Conservation (phyloP, 1,140 invertebrate species). For the Sitobion miscanthi region DNA sequence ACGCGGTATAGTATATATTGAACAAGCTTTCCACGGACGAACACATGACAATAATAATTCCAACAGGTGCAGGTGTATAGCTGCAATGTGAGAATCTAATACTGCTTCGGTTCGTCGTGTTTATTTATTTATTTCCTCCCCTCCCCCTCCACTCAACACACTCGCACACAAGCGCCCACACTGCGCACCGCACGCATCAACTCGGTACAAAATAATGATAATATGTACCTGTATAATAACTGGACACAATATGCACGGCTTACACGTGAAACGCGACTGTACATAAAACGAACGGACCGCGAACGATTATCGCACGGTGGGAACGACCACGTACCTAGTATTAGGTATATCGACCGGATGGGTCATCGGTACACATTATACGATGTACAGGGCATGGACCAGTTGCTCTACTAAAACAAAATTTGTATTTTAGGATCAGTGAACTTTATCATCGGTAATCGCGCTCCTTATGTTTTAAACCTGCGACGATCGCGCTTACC, state of each 20-base stretch:
- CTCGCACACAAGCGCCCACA: too few species aligned
- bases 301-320: background rate
- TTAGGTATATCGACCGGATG: background rate
- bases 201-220: background rate
- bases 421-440: background rate
- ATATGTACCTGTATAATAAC: background rate
- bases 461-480: background rate
- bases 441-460: too few species aligned
- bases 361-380: background rate
- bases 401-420: background rate
- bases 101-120: background rate
- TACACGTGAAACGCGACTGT: background rate
- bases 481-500: too few species aligned
- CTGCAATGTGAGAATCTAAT: conserved; percentile 15
- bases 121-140: background rate
- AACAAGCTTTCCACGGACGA: conserved; percentile 22
- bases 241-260: background rate
- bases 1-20: too few species aligned
- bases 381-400: background rate
- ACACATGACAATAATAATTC: conserved; percentile 35
- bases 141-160: background rate
- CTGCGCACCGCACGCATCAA: background rate
- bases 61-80: conserved; percentile 5
- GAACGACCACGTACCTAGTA: background rate
- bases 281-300: background rate